Evolutionary conservation across 2,888 invertebrate species (phyloP).

Genomic region (Rhingia rostrata): DNA sequence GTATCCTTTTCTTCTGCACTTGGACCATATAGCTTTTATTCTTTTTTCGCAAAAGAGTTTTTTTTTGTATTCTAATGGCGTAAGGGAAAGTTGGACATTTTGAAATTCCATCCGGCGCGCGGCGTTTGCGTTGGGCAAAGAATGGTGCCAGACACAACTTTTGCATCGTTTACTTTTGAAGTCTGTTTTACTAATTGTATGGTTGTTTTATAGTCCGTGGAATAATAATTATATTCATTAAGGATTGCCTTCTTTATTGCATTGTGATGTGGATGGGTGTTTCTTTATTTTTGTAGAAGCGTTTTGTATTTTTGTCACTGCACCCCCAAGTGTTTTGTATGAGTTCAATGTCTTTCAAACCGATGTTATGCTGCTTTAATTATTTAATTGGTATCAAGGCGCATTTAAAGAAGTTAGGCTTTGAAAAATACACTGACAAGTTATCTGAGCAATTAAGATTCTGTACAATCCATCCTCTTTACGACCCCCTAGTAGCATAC

Average conservation of each 20-base stretch:
- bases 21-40: constrained; percentile 5
- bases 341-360: neutral
- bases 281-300: neutral
- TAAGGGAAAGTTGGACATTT: constrained; percentile 18
- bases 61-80: constrained; percentile 9
- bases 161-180: constrained; percentile 51
- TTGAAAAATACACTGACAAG: no score
- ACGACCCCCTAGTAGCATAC: no score
- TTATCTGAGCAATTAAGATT: no score
- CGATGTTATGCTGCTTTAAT: no score
- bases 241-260: neutral
- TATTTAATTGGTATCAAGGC: no score
- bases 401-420: no score
- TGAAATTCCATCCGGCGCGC: constrained; percentile 43
- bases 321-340: neutral
- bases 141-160: constrained; percentile 36
- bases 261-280: neutral
- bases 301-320: neutral
- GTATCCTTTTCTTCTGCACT: constrained; percentile 25
- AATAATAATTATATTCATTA: constrained; percentile 62
- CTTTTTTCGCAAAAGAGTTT: constrained; percentile 6
- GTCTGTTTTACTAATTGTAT: constrained; percentile 60
- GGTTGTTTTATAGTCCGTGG: constrained; percentile 38
- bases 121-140: constrained; percentile 32
- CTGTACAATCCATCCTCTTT: no score